Conservation (phyloP, 2,888 invertebrate species). For the Cataglyphis altisquamis region DNA sequence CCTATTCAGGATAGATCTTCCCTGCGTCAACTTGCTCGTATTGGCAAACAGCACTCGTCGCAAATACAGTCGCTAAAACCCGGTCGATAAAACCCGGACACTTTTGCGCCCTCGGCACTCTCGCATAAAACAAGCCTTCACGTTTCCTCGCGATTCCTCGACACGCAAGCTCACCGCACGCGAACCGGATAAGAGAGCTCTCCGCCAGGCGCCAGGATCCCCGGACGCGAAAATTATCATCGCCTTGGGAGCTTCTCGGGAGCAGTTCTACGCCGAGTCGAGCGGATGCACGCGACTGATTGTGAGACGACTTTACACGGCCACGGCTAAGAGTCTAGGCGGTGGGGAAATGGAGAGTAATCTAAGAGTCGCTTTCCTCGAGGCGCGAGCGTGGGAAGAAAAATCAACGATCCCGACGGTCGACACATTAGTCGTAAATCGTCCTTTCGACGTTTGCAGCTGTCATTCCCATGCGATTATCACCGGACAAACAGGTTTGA, state of each 20-base stretch:
- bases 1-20: not conserved
- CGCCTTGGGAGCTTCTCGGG: not conserved
- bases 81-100: slow-evolving; percentile 2
- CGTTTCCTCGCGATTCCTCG: slow-evolving; percentile 6
- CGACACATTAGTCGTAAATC: slow-evolving; percentile 32
- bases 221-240: slow-evolving; percentile 21
- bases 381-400: slow-evolving; percentile 52
- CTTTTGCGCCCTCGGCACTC: slow-evolving; percentile 16
- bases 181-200: slow-evolving; percentile 29
- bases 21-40: not conserved
- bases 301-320: not conserved
- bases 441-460: not conserved
- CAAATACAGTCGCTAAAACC: not conserved
- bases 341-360: slow-evolving; percentile 53
- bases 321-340: not conserved
- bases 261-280: slow-evolving; percentile 26
- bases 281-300: slow-evolving; percentile 12
- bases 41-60: slow-evolving; percentile 15
- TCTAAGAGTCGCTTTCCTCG: slow-evolving; percentile 47
- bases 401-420: slow-evolving; percentile 32
- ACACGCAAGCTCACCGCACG: slow-evolving; percentile 34
- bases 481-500: slow-evolving; percentile 6
- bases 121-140: slow-evolving; percentile 24
- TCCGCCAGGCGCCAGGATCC: slow-evolving; percentile 26
- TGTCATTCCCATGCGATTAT: slow-evolving; percentile 34